Conservation (phyloP, 1,140 invertebrate genomes). For the Drosophila funebris region DNA sequence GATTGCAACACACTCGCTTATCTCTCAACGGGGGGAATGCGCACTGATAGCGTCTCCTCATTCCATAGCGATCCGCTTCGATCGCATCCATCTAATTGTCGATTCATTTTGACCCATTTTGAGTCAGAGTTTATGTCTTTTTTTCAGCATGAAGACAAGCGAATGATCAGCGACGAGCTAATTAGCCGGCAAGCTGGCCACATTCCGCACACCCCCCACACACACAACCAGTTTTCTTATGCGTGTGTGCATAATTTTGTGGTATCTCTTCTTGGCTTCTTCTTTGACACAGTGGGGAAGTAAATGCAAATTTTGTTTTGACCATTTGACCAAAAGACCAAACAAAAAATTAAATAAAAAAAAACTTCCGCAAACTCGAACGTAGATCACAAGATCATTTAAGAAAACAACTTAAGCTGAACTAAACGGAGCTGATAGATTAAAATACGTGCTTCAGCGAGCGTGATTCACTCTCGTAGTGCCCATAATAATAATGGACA, state of each 20-base stretch:
- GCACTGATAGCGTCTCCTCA: conserved; percentile 12
- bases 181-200: conserved; percentile 12
- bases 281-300: conserved; percentile 53
- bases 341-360: conserved; percentile 20
- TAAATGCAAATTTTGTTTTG: conserved; percentile 70
- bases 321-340: conserved; percentile 41
- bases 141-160: not conserved
- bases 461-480: not conserved
- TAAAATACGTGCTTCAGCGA: not conserved
- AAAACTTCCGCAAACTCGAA: conserved; percentile 65
- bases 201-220: not conserved
- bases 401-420: no score
- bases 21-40: conserved; percentile 11
- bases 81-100: not conserved
- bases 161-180: conserved; percentile 16
- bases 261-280: conserved; percentile 5
- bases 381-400: not conserved
- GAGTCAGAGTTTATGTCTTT: conserved; percentile 25
- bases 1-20: conserved; percentile 37
- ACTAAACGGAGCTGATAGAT: not conserved
- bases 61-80: not conserved
- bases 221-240: conserved; percentile 21
- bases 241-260: not conserved
- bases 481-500: no score
- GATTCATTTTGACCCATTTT: conserved; percentile 42